phyloP scores from a whole-genome alignment of 2,888 invertebrate species.

The Machimus rusticus region DNA sequence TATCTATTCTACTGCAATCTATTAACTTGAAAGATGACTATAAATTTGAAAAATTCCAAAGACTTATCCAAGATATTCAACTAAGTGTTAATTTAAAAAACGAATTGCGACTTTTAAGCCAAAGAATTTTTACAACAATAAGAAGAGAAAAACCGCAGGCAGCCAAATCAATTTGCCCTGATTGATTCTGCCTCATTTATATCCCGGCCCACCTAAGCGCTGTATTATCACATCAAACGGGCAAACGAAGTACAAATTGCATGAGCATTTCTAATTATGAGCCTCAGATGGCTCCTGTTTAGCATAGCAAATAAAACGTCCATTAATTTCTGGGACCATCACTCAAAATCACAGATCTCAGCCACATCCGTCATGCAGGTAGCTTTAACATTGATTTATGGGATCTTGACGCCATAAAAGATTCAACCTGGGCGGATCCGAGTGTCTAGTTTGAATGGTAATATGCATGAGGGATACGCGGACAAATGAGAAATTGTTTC shows the following conservation, averaged over 20 bases:
- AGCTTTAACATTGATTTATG: constrained; percentile 14
- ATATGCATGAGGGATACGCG: background rate
- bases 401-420: background rate
- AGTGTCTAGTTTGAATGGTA: background rate
- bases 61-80: background rate
- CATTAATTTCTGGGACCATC: constrained; percentile 17
- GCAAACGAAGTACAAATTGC: background rate
- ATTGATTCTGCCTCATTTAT: background rate
- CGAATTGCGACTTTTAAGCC: background rate
- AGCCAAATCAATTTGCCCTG: background rate
- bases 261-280: background rate
- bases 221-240: background rate
- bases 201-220: background rate
- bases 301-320: background rate
- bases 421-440: constrained; percentile 8
- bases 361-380: constrained; percentile 15
- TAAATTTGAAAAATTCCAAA: background rate
- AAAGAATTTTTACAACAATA: background rate
- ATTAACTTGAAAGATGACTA: background rate
- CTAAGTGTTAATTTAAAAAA: background rate
- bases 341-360: constrained; percentile 24
- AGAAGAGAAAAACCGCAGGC: background rate
- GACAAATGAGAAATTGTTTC: constrained; percentile 8
- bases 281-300: background rate
- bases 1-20: too few relatives aligned